Conservation (phyloP, 2,113 vertebrate genomes). For the Protomyctophum bolini region DNA sequence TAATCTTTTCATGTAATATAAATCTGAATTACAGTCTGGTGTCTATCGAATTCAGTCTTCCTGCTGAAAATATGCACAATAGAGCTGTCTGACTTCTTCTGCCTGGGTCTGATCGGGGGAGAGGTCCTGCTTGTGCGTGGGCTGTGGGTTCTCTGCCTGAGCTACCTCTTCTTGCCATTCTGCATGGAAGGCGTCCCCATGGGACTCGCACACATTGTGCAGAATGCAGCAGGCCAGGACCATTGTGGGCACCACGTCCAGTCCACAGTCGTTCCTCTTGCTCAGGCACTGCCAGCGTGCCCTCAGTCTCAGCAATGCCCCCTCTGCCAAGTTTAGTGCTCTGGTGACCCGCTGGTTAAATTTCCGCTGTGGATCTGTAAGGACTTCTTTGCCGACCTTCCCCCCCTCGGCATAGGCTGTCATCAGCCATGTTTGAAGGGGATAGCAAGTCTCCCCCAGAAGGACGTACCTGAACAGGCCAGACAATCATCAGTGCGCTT, state of each 20-base stretch:
- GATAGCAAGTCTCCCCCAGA: conserved; percentile 75
- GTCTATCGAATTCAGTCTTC: conserved; percentile 35
- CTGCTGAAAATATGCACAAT: conserved; percentile 83
- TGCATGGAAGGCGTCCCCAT: conserved; percentile 65
- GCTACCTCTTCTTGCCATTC: conserved; percentile 73
- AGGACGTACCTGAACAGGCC: conserved; percentile 66
- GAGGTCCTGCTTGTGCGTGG: conserved; percentile 53
- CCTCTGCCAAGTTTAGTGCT: conserved; percentile 49
- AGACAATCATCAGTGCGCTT: conserved; percentile 8
- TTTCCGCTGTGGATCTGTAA: conserved; percentile 42
- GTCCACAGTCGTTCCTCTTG: conserved; percentile 76
- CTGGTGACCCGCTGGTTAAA: conserved; percentile 68
- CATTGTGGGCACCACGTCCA: conserved; percentile 77
- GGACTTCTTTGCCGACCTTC: neutral
- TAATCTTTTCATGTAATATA: too few relatives aligned
- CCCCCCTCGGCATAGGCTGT: conserved; percentile 65
- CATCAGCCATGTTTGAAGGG: conserved; percentile 79
- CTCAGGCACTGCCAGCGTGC: conserved; percentile 77
- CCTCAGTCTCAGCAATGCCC: conserved; percentile 71
- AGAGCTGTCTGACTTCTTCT: conserved; percentile 77
- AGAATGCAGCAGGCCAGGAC: conserved; percentile 76
- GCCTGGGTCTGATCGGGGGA: conserved; percentile 68
- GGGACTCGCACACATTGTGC: conserved; percentile 79
- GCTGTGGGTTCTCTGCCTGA: conserved; percentile 70
- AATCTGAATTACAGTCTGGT: too few relatives aligned